These are phyloP conservation scores for Chaetophractus vellerosus DNA, from an alignment of 2,797 vertebrate genomes.

Conservation along the genomic window DNA sequence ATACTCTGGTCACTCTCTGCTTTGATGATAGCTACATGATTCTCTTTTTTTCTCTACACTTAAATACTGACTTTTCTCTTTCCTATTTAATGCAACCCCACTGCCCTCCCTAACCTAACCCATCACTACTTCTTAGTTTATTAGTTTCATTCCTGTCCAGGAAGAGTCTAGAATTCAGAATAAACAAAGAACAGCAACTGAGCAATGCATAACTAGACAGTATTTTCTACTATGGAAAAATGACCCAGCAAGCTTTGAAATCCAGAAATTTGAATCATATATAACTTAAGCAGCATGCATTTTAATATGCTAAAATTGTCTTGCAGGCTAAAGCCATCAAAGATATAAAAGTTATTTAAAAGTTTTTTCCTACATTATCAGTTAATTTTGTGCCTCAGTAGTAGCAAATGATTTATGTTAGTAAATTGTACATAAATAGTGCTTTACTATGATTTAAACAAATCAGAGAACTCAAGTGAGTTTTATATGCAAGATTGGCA, in stretches of 20 bases:
- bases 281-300: slow-evolving; percentile 69
- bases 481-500: neutral
- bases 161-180: slow-evolving; percentile 59
- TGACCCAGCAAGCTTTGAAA: slow-evolving; percentile 45
- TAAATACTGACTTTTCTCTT: neutral
- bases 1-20: neutral
- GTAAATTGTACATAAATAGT: neutral
- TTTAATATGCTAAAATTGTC: slow-evolving; percentile 74
- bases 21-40: neutral
- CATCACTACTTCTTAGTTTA: slow-evolving; percentile 2
- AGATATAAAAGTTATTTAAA: slow-evolving; percentile 74
- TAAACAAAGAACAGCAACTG: slow-evolving; percentile 20
- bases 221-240: slow-evolving; percentile 30
- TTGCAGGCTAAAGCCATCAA: slow-evolving; percentile 73
- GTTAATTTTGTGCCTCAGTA: slow-evolving; percentile 62
- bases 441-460: slow-evolving; percentile 13
- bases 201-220: neutral
- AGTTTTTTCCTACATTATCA: slow-evolving; percentile 65
- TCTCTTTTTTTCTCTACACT: neutral
- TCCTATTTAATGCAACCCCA: neutral
- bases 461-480: slow-evolving; percentile 12
- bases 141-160: slow-evolving; percentile 58
- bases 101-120: neutral
- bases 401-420: neutral
- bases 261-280: slow-evolving; percentile 6